A percentile compares a stretch with the other conserved stretches of the same genome.
These are phyloP conservation scores for Meriones unguiculatus DNA, from an alignment of 2,113 vertebrate species.

Conservation along the genomic window DNA sequence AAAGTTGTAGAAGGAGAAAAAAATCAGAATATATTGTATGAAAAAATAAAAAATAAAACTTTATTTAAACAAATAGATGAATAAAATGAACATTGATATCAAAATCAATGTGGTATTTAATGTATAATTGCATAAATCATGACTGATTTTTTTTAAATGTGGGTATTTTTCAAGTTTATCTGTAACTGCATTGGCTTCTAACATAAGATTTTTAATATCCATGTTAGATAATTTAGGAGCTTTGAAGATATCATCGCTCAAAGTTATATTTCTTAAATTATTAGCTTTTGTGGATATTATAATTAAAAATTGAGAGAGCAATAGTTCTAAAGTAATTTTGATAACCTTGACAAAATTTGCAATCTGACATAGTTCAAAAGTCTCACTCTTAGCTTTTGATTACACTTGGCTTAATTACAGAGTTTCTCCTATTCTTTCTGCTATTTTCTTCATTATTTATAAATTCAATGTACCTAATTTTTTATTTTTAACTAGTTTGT, in stretches of 20 bases:
- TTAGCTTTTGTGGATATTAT: not conserved
- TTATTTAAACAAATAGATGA: not conserved
- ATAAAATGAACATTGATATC: not conserved
- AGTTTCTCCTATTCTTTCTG: not conserved
- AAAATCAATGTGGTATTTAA: not conserved
- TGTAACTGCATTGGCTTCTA: not conserved
- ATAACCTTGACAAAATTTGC: not conserved
- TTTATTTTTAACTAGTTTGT: constrained; percentile 2
- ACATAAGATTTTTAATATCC: not conserved
- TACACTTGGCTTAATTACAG: not conserved
- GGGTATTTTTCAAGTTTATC: not conserved
- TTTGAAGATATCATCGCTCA: not conserved
- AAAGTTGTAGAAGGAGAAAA: not conserved
- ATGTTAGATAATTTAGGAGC: not conserved
- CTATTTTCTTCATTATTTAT: constrained; percentile 7
- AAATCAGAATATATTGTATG: not conserved
- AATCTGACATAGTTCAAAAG: not conserved
- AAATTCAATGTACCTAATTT: not conserved
- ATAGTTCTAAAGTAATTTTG: constrained; percentile 1
- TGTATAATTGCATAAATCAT: not conserved
- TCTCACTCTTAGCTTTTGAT: not conserved
- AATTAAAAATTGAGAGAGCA: not conserved
- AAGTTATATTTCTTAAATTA: not conserved
- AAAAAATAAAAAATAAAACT: not conserved
- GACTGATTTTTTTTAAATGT: not conserved